These are phyloP conservation scores for Amblyraja radiata DNA, from an alignment of 2,797 vertebrate species.

Conservation along the genomic window DNA sequence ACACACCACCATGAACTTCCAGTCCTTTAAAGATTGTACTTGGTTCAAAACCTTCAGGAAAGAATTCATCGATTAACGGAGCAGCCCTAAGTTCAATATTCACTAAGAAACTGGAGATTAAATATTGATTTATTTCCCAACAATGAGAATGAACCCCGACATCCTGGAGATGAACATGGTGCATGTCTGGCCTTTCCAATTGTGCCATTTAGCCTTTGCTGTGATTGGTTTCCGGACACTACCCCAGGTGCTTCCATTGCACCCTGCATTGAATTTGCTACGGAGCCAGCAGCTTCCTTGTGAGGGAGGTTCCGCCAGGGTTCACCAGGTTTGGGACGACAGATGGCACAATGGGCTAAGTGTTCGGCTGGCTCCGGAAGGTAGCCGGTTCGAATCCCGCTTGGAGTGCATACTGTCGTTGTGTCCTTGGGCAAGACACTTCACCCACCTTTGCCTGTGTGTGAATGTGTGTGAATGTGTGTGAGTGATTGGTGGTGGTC, in stretches of 20 bases:
- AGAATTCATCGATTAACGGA: neutral
- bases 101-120: conserved; percentile 10
- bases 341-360: too few relatives aligned
- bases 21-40: neutral
- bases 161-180: neutral
- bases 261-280: conserved; percentile 2
- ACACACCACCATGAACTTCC: neutral
- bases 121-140: conserved; percentile 25
- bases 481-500: too few relatives aligned
- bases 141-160: neutral
- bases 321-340: neutral
- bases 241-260: neutral
- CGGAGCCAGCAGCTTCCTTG: neutral
- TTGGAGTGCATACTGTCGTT: too few relatives aligned
- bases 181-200: neutral
- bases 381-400: too few relatives aligned
- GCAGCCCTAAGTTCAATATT: conserved; percentile 3
- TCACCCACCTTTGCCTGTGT: too few relatives aligned
- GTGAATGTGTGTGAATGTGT: too few relatives aligned
- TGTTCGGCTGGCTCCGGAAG: too few relatives aligned
- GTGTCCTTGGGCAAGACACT: too few relatives aligned
- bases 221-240: neutral
- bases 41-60: conserved; percentile 25
- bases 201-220: neutral
- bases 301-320: neutral